Evolutionary conservation across 2,888 invertebrate species (phyloP).

Genomic region (Biston betularia): DNA sequence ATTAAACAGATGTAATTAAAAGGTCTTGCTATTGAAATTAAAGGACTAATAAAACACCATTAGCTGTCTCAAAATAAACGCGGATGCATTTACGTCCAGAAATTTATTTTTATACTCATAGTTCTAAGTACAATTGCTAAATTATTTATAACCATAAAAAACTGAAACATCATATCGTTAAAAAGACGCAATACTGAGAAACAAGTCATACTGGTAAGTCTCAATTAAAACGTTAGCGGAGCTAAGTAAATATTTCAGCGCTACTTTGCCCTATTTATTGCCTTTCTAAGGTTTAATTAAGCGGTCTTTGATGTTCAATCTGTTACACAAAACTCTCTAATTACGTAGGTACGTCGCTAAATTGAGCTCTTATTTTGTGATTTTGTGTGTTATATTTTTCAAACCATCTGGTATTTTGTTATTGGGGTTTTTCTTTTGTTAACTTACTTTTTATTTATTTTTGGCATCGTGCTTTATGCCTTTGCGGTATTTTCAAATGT

Average conservation of each 20-base stretch:
- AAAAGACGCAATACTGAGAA: constrained; percentile 48
- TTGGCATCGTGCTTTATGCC: too few species aligned
- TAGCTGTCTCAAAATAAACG: too few species aligned
- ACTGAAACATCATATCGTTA: constrained; percentile 44
- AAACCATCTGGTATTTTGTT: constrained; percentile 4
- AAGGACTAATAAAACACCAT: too few species aligned
- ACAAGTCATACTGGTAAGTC: constrained; percentile 60
- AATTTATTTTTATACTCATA: too few species aligned
- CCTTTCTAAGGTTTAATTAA: constrained; percentile 81
- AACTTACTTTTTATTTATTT: not conserved
- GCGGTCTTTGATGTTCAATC: constrained; percentile 83
- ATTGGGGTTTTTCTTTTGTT: constrained; percentile 10
- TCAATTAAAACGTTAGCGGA: constrained; percentile 78
- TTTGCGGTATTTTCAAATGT: too few species aligned
- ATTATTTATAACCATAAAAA: too few species aligned
- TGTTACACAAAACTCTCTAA: constrained; percentile 77
- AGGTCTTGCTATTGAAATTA: too few species aligned
- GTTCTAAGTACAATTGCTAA: too few species aligned
- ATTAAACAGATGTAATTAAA: too few species aligned
- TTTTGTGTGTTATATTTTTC: constrained; percentile 12
- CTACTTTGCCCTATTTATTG: constrained; percentile 78
- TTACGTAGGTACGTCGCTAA: constrained; percentile 66
- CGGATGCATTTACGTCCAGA: too few species aligned
- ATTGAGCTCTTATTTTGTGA: constrained; percentile 29
- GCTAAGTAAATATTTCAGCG: constrained; percentile 79